Base-by-base conservation (phyloP, 2,113 vertebrate genomes). In the Menura novaehollandiae region DNA sequence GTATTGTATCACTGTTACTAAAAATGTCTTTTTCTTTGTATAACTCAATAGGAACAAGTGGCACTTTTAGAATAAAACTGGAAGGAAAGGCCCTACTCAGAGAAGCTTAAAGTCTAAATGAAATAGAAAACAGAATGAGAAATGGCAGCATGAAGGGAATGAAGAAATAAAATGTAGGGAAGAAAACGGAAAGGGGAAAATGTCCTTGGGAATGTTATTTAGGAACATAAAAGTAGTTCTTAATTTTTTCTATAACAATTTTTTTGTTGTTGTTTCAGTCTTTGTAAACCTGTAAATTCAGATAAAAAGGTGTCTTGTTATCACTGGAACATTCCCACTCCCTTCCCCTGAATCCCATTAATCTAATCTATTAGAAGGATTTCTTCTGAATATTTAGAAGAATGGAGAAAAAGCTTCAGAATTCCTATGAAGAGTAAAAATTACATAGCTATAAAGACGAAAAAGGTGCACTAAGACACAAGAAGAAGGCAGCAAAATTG, bases 281-380 rank as follows among this genome's bases (percentile, higher is more conserved):
- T 63, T 72, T 76, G 14, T 44, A 80, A 39, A 52, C 5, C 72
- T 13, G 17, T 27, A 46, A 39, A 80, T 47, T 41, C 27, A 68
- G 35, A 44, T 1, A 16, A 47, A 82, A 74, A 13, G 3, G 5
- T n/a, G 15, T 66, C 23, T 24, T 1, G 0, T 3, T 5, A 7
- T 35, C 53, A 26, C 4, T 44, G 13, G 6, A 59, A 80, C 51
- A n/a, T 27, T 71, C 13, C 13, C 6, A 2, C 18, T 28, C 5
- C 23, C 4, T 11, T 3, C 10, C 13, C 4, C 47, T 1, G 0
- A 6, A 81, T 10, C 3, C 15, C 3, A 74, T 44, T 55, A 83
- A 79, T 39, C 17, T 52, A 27, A 41, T 12, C 21, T 14, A 23
- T 62, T 47, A 39, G 27, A 66, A 55, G 35, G 27, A 52, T 15